Evolutionary conservation across 1,140 invertebrate genomes (phyloP).

Genomic region (Apolygus lucorum): DNA sequence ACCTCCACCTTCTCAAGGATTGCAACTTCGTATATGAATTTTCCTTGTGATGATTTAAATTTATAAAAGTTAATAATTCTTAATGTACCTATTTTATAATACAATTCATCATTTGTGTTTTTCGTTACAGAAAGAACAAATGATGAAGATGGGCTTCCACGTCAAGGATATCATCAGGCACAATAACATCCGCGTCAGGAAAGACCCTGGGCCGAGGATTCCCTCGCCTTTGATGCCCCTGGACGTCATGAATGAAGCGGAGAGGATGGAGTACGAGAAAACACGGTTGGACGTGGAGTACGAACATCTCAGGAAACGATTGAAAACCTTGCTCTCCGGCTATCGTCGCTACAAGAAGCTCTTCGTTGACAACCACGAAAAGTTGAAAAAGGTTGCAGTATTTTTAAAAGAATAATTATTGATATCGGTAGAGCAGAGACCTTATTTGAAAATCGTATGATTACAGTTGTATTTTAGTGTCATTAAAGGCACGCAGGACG

Average conservation of each 20-base stretch:
- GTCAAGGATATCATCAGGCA: background rate
- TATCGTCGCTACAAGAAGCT: background rate
- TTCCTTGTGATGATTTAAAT: too few relatives aligned
- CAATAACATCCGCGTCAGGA: background rate
- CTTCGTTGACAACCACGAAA: slow-evolving; percentile 2
- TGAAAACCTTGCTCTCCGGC: background rate
- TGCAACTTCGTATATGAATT: too few relatives aligned
- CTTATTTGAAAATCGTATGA: too few relatives aligned
- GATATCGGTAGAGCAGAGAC: too few relatives aligned
- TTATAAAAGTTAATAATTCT: background rate
- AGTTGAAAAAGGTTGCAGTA: background rate
- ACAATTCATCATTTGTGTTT: background rate
- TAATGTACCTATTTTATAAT: background rate
- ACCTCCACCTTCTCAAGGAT: too few relatives aligned
- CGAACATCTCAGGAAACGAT: background rate
- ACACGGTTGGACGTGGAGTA: background rate
- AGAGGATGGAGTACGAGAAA: background rate
- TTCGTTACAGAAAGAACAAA: background rate
- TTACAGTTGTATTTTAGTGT: too few relatives aligned
- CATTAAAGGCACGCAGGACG: too few relatives aligned
- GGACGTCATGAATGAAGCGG: background rate
- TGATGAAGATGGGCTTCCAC: slow-evolving; percentile 2
- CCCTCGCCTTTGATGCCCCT: too few relatives aligned
- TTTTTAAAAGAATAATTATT: too few relatives aligned
- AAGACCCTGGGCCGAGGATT: background rate